Evolutionary conservation across 92 coral and sea anemone genomes (phyloP).

Genomic region (Parazoanthus swiftii): DNA sequence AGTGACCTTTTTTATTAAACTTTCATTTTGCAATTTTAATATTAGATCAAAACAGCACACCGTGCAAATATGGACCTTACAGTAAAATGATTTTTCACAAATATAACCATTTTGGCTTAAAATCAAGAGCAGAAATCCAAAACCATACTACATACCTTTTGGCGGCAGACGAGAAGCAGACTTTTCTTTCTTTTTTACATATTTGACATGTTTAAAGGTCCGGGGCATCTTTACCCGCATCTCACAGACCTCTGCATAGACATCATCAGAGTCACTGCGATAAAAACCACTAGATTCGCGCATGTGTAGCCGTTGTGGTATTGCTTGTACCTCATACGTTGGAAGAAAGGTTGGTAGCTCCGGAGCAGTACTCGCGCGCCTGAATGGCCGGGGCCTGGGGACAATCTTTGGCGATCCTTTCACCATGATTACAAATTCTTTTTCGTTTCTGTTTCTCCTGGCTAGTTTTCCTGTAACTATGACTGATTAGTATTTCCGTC

Average conservation of each 20-base stretch:
- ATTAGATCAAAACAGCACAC: neutral
- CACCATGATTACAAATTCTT: neutral
- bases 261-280: neutral
- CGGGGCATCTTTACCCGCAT: neutral
- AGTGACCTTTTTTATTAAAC: too few species aligned
- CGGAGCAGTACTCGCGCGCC: neutral
- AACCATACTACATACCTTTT: neutral
- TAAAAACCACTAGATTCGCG: neutral
- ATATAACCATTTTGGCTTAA: too few species aligned
- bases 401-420: neutral
- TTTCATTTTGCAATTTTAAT: too few species aligned
- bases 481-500: too few species aligned
- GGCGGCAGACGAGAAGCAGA: neutral
- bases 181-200: neutral
- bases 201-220: neutral
- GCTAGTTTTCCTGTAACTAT: neutral
- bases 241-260: constrained; percentile 7
- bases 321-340: neutral
- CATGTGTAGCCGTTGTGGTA: neutral
- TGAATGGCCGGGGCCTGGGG: neutral
- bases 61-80: neutral
- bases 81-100: too few species aligned
- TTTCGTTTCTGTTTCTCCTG: neutral
- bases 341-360: neutral
- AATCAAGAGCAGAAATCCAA: neutral